phyloP scores from a whole-genome alignment of 2,888 invertebrate genomes.

The Caenorhabditis drosophilae region DNA sequence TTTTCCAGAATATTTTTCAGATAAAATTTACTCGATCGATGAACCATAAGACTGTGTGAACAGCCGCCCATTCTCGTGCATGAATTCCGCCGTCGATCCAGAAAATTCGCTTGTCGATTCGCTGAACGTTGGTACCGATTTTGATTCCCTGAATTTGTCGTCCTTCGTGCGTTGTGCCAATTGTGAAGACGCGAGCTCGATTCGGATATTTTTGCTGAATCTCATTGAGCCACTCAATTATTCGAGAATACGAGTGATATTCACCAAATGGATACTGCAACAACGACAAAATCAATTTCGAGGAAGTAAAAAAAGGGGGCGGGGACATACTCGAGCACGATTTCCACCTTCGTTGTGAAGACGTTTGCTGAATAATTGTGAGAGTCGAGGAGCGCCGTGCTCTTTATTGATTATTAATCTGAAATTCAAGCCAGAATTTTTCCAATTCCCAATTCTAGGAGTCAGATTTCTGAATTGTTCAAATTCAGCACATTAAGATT shows the following conservation, averaged over 20 bases:
- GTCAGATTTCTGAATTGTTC: too few species aligned
- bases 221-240: constrained; percentile 63
- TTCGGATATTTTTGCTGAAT: constrained; percentile 62
- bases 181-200: constrained; percentile 56
- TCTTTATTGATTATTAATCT: constrained; percentile 64
- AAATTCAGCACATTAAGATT: too few species aligned
- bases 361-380: constrained; percentile 28
- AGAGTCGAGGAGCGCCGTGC: constrained; percentile 25
- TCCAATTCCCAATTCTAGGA: too few species aligned
- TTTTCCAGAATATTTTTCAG: too few species aligned
- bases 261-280: constrained; percentile 59
- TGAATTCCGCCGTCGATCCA: constrained; percentile 69
- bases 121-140: constrained; percentile 58
- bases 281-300: not conserved
- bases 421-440: too few species aligned
- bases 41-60: constrained; percentile 67
- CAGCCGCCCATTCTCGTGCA: constrained; percentile 67
- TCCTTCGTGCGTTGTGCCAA: constrained; percentile 63
- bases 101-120: constrained; percentile 55
- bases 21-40: constrained; percentile 58
- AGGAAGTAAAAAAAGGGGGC: constrained; percentile 2
- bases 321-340: constrained; percentile 40
- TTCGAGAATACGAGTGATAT: constrained; percentile 64
- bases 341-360: constrained; percentile 48
- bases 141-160: constrained; percentile 65